Evolutionary conservation across 1,140 invertebrate genomes (phyloP), one percentile per base, ranked within the genome.

Genomic region (Zaprionus tsacasi): DNA sequence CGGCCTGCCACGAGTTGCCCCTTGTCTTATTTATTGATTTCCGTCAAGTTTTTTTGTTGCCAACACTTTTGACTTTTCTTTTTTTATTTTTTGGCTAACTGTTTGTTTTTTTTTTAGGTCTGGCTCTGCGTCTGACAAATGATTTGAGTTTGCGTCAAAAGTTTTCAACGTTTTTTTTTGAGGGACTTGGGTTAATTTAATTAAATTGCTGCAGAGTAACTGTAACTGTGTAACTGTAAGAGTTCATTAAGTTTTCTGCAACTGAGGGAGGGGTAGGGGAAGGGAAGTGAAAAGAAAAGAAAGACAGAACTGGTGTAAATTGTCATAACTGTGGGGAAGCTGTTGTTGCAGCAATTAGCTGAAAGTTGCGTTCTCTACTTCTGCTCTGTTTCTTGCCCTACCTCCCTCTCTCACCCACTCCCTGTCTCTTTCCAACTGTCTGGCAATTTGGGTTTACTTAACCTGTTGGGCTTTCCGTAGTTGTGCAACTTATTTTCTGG

Each of bases 21-120:
- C 40, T 35, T 43, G 35, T 73, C 63, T 76, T 54, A 50, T 59
- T 81, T 88, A 88, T 88, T 81, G 85, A 88, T 88, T 88, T 88
- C 61, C 70, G 50, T 56, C 64, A 72, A 67, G 54, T 56, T 64
- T 59, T 58, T 59, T 66, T 25, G 21, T 21, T 30, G 1, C 27
- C 27, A 30, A 21, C 65, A 58, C 7, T 48, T 60, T 63, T 45
- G n/a, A 38, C 17, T 63, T 55, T 52, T 13, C 21, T 58, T 55
- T 50, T 27, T 30, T 64, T 40, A 40, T 30, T 55, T 63, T 57
- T 67, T 56, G 55, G 50, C 38, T 64, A 66, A 71, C 17, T 65
- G 59, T 69, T 75, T 67, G 52, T 15, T 58, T 65, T 60, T 69
- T 71, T 68, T 54, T 15, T 59, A 59, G 43, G 43, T 81, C 60